Conservation (phyloP, 23 tunicate species). For the Ascidia mentula region DNA sequence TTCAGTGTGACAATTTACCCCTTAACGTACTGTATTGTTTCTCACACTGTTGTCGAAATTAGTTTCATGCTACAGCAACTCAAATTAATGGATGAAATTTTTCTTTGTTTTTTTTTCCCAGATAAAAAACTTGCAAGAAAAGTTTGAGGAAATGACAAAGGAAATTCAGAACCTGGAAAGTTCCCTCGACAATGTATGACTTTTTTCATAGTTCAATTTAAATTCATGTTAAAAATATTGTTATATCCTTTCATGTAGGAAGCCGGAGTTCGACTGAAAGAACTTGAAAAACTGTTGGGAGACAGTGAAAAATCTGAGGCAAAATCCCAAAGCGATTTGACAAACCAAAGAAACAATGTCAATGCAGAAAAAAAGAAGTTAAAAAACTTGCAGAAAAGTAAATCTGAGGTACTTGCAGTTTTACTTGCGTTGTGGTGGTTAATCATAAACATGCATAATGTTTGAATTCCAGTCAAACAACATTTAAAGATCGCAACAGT, state of each 20-base stretch:
- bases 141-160: slow-evolving; percentile 12
- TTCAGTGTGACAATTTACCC: neutral
- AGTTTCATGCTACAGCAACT: neutral
- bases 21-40: neutral
- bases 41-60: too few species aligned
- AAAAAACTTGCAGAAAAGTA: slow-evolving; percentile 58
- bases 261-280: slow-evolving; percentile 26
- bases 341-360: slow-evolving; percentile 59
- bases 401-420: slow-evolving; percentile 37
- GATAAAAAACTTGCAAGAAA: slow-evolving; percentile 31
- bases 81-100: neutral
- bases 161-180: slow-evolving; percentile 34
- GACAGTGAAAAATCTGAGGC: slow-evolving; percentile 77
- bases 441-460: too few species aligned
- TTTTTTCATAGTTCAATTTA: neutral
- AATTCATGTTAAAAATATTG: neutral
- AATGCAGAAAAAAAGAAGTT: slow-evolving; percentile 70
- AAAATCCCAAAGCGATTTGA: slow-evolving; percentile 68
- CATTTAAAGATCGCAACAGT: too few species aligned
- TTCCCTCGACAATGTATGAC: slow-evolving; percentile 22
- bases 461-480: too few species aligned
- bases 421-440: too few species aligned
- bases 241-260: slow-evolving; percentile 18
- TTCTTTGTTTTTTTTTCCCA: neutral
- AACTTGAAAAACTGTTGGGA: slow-evolving; percentile 49